Conservation (phyloP, 2,113 vertebrate genomes). For the Jacana jacana region DNA sequence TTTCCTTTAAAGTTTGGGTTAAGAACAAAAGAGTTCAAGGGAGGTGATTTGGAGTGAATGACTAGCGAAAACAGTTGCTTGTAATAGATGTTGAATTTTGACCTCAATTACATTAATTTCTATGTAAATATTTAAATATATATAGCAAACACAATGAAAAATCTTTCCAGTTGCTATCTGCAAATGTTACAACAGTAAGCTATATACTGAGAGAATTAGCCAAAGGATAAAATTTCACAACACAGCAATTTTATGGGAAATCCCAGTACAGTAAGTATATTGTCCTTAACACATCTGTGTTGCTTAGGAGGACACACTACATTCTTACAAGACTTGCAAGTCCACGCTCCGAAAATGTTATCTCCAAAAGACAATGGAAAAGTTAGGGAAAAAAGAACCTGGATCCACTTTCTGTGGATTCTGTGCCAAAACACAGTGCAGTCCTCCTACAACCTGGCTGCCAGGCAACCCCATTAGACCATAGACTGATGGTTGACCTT, state of each 20-base stretch:
- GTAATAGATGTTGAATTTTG: neutral
- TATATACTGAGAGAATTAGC: neutral
- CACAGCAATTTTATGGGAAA: neutral
- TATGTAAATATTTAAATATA: neutral
- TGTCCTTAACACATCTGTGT: neutral
- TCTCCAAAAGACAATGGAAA: neutral
- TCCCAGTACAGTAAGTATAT: neutral
- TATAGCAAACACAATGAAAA: neutral
- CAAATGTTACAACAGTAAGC: neutral
- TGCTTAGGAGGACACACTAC: neutral
- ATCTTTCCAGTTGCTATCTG: neutral
- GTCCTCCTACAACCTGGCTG: neutral
- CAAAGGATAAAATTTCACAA: neutral
- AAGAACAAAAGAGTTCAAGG: neutral
- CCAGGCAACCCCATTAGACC: neutral
- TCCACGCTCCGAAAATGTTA: neutral
- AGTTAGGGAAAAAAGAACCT: neutral
- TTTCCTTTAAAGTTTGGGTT: neutral
- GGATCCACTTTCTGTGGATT: neutral
- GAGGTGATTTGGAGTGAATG: neutral
- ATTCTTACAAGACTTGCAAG: neutral
- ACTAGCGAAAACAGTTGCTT: neutral
- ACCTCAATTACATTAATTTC: neutral
- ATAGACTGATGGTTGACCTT: neutral
- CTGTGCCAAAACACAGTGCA: neutral